Evolutionary conservation across 2,113 vertebrate genomes (phyloP), one percentile per base, ranked within the genome.

Genomic region (Leptocoma aspasia): DNA sequence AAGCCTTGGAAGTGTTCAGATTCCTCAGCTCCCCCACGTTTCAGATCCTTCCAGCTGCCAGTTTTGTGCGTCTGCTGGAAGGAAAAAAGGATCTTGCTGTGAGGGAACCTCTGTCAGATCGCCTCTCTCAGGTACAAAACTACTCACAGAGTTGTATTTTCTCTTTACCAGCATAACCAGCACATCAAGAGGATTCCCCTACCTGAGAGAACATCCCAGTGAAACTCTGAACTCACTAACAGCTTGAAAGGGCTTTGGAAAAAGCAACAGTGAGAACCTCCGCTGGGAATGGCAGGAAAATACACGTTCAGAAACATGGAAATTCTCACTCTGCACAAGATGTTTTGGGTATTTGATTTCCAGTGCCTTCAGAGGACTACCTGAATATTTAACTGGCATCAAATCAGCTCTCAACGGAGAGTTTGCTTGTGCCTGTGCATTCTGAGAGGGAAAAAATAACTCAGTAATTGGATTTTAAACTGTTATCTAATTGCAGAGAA

Each of bases 401-500:
- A 68, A 16, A 53, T 39, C 41, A 47, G 47, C 76, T 76, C 83
- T 83, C 50, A 41, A 0, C 3, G 4, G 59, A 49, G 82, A 42
- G 50, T 23, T 57, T 50, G 35, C 17, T 27, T 60, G 47, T 71
- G 73, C 68, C 90, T 73, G n/a, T 65, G 88, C 75, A 11, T 31
- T 45, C 59, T 4, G 89, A 65, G 45, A 77, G 71, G 80, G 33
- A 61, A 83, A 61, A 33, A 92, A 95, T 24, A 65, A 75, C 50
- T 39, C 60, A 66, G 27, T 73, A 63, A 89, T 92, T 28, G 6
- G 23, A 59, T 84, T 89, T 86, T 71, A 59, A 83, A 64, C 53
- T 84, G 80, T 49, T 94, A 68, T 4, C 86, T 94, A 84, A 91
- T 90, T 92, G 80, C 83, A 81, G 64, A 57, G 76, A 80, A 89